Evolutionary conservation across 2,113 vertebrate genomes (phyloP).

Genomic region (Caranx melampygus): DNA sequence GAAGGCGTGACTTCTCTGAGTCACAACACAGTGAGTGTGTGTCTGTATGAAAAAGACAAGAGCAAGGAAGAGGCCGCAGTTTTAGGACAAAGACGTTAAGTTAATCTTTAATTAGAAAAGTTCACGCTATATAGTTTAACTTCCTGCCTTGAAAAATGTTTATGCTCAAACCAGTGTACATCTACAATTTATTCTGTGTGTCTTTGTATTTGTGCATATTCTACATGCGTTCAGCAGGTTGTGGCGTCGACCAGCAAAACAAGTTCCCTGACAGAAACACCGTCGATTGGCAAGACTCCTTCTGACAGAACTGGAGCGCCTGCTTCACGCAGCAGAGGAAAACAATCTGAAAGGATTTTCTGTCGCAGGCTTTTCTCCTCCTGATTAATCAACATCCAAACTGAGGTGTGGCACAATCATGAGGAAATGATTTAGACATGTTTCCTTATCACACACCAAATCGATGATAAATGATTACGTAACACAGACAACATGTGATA

Average conservation of each 20-base stretch:
- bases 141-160: neutral
- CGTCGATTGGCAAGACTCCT: conserved; percentile 9
- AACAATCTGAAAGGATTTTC: conserved; percentile 2
- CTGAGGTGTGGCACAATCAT: conserved; percentile 5
- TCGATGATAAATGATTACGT: conserved; percentile 22
- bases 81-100: neutral
- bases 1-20: conserved; percentile 47
- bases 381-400: conserved; percentile 27
- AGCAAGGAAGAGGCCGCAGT: neutral
- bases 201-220: neutral
- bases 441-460: conserved; percentile 41
- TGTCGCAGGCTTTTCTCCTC: conserved; percentile 15
- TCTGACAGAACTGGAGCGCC: conserved; percentile 46
- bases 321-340: neutral
- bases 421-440: conserved; percentile 22
- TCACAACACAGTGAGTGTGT: conserved; percentile 34
- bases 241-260: neutral
- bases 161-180: neutral
- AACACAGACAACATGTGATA: neutral
- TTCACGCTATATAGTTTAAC: neutral
- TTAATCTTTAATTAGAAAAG: neutral
- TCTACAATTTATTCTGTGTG: neutral
- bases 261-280: conserved; percentile 18
- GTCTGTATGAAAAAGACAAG: neutral
- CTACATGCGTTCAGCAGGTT: neutral